Evolutionary conservation across 2,113 vertebrate genomes (phyloP), one percentile per base, ranked within the genome.

Genomic region (Carassius carassius): DNA sequence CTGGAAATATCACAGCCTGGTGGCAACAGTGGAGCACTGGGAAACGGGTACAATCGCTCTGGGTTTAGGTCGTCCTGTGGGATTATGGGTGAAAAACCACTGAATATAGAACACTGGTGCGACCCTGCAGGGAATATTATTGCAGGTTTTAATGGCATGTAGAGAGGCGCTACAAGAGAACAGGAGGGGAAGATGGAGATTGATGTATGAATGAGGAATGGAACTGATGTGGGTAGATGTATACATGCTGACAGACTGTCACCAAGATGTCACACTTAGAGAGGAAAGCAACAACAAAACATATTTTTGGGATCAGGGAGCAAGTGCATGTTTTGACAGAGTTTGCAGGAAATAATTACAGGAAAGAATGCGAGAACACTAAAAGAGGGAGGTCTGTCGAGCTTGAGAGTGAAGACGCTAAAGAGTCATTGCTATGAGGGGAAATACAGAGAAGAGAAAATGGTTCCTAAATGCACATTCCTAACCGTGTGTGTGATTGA

Each of bases 241-340:
- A 47, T 73, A 67, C 70, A 84, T 77, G 49, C 32, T 82, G 79
- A 82, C 80, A 82, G 51, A 3, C 65, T 72, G 63, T 82, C 80
- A 72, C 25, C 80, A 56, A 23, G 21, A 70, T 49, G 49, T 72
- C 80, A 69, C 80, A 72, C 80, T 54, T 23, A 41, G 80, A 82
- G 80, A 56, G 49, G 65, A 72, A 82, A 82, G 80, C 67, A 82
- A 82, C 80, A 82, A 82, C 29, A 49, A 72, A 82, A 82, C 80
- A 70, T 82, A 82, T 82, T 82, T 82, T 82, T 41, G 80, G 80
- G 80, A 82, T 82, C 65, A 82, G 80, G 65, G 29, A 37, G 67
- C 80, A 82, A 82, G 65, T 72, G 80, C 29, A 69, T 82, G 80
- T 82, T 82, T 82, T 82, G 80, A 72, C 49, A 58, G 80, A 72